phyloP scores from a whole-genome alignment of 2,888 invertebrate species.

The Catocala nupta region DNA sequence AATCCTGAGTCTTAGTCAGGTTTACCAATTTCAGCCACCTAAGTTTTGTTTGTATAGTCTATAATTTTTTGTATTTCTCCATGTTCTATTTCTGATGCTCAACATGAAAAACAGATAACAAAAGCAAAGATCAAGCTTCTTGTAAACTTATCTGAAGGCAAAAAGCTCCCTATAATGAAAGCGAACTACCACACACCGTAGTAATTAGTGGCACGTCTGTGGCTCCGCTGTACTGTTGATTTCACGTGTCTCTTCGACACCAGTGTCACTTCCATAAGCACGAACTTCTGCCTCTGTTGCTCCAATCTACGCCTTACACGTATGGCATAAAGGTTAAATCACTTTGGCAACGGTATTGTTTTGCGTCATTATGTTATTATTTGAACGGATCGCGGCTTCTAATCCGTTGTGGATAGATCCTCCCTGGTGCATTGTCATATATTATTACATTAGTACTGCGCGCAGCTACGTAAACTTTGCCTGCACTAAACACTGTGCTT shows the following conservation, averaged over 20 bases:
- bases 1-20: too few species aligned
- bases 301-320: neutral
- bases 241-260: slow-evolving; percentile 18
- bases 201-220: slow-evolving; percentile 12
- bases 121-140: neutral
- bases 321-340: neutral
- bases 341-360: neutral
- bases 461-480: neutral
- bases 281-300: neutral
- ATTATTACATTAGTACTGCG: slow-evolving; percentile 29
- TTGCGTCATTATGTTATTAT: neutral
- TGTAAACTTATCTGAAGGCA: neutral
- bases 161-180: slow-evolving; percentile 2
- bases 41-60: too few species aligned
- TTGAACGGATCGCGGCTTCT: slow-evolving; percentile 8
- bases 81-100: too few species aligned
- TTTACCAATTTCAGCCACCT: too few species aligned
- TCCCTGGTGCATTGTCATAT: slow-evolving; percentile 43
- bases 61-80: too few species aligned
- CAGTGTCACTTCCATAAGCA: neutral
- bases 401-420: slow-evolving; percentile 4
- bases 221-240: slow-evolving; percentile 3
- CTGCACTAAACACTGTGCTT: too few species aligned
- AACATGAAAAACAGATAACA: neutral
- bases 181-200: slow-evolving; percentile 1